Conservation (phyloP, 2,113 vertebrate species). For the Amia ocellicauda region DNA sequence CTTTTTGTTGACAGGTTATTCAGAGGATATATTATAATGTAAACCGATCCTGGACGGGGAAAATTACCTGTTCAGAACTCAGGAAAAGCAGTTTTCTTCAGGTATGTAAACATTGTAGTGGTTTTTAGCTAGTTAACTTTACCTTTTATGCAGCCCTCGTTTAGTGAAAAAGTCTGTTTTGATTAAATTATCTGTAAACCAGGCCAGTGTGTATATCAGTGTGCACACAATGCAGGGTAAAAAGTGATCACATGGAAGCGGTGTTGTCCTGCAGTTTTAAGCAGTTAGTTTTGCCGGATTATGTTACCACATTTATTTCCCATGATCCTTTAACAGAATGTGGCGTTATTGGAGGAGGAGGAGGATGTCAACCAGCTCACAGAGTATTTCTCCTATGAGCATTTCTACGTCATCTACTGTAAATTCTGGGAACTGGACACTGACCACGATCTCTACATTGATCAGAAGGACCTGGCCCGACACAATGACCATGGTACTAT, state of each 20-base stretch:
- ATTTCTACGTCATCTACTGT: slow-evolving; percentile 97
- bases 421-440: slow-evolving; percentile 98
- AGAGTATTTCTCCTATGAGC: slow-evolving; percentile 94
- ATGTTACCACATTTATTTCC: background rate
- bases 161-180: too few species aligned
- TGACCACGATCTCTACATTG: slow-evolving; percentile 91
- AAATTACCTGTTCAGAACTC: slow-evolving; percentile 83
- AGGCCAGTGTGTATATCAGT: too few species aligned
- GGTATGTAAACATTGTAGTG: slow-evolving; percentile 52
- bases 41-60: slow-evolving; percentile 91
- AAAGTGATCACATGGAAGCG: too few species aligned
- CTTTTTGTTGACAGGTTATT: slow-evolving; percentile 72
- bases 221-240: too few species aligned
- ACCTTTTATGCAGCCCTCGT: too few species aligned
- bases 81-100: slow-evolving; percentile 90
- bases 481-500: slow-evolving; percentile 86
- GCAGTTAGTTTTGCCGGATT: background rate
- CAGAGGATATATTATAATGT: slow-evolving; percentile 96
- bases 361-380: slow-evolving; percentile 92
- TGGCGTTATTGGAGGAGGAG: slow-evolving; percentile 85
- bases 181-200: background rate
- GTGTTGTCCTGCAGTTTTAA: background rate
- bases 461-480: slow-evolving; percentile 80
- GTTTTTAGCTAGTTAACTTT: background rate
- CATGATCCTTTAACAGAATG: slow-evolving; percentile 61